A percentile compares a stretch with the other conserved stretches of the same genome.
These are phyloP conservation scores for Anas acuta DNA, from an alignment of 2,797 vertebrate species.

Conservation along the genomic window DNA sequence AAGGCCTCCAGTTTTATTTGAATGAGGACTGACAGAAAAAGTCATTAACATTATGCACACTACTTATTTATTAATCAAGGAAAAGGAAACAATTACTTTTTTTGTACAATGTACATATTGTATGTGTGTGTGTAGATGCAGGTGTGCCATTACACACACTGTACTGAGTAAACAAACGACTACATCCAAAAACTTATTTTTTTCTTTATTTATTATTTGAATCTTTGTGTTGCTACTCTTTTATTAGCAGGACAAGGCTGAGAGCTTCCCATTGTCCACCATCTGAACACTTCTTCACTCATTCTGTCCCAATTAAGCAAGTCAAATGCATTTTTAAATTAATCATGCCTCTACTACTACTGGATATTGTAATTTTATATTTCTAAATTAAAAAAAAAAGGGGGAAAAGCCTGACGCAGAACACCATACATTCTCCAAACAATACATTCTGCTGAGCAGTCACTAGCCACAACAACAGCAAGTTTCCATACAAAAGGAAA, in stretches of 20 bases:
- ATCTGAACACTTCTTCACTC: neutral
- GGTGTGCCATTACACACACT: neutral
- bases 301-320: neutral
- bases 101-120: neutral
- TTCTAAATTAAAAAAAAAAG: neutral
- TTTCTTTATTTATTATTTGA: neutral
- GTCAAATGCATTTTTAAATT: neutral
- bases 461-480: conserved; percentile 35
- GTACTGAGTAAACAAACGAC: neutral
- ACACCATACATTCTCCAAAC: neutral
- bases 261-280: neutral
- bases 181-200: neutral
- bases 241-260: neutral
- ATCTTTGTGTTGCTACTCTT: neutral
- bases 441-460: conserved; percentile 62
- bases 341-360: neutral
- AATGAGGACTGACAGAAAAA: neutral
- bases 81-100: neutral
- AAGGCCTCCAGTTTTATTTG: neutral
- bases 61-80: neutral
- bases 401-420: neutral
- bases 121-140: fast-evolving
- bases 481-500: conserved; percentile 56
- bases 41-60: neutral
- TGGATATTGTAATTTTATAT: neutral